These are phyloP conservation scores for Periophthalmus modestus DNA, from an alignment of 2,113 vertebrate genomes.

Conservation along the genomic window DNA sequence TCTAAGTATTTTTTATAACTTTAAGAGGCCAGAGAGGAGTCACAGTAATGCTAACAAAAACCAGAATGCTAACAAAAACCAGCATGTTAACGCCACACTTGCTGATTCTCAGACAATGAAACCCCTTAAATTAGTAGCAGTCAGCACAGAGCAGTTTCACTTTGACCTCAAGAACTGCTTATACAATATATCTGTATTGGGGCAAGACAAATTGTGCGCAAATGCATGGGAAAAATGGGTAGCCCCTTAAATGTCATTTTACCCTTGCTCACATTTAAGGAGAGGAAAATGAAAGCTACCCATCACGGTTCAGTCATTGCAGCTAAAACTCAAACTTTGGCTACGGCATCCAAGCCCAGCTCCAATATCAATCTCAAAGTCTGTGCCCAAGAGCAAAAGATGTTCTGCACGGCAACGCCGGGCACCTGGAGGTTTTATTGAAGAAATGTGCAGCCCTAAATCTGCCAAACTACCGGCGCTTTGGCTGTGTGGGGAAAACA, in stretches of 20 bases:
- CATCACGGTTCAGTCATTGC: conserved; percentile 14
- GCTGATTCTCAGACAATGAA: too few relatives aligned
- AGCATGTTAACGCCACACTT: too few relatives aligned
- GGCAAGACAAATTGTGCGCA: too few relatives aligned
- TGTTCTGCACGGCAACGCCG: conserved; percentile 25
- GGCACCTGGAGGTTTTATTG: conserved; percentile 43
- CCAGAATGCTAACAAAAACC: too few relatives aligned
- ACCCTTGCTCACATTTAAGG: not conserved
- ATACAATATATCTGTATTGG: too few relatives aligned
- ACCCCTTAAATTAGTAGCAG: too few relatives aligned
- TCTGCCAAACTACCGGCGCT: conserved; percentile 54
- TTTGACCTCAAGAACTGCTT: too few relatives aligned
- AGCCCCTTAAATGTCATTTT: conserved; percentile 24
- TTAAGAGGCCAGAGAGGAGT: too few relatives aligned
- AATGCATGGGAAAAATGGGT: too few relatives aligned
- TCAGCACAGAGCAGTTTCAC: too few relatives aligned
- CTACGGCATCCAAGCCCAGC: conserved; percentile 38
- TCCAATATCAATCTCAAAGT: conserved; percentile 44
- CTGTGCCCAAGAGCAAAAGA: conserved; percentile 54
- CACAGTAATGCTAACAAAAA: too few relatives aligned
- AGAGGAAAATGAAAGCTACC: not conserved
- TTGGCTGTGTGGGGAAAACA: conserved; percentile 35
- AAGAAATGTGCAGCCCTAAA: conserved; percentile 59
- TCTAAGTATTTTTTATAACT: too few relatives aligned
- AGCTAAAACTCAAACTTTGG: conserved; percentile 39